Base-by-base conservation (phyloP, 1,140 invertebrate species). In the Ptiloglossa arizonensis region DNA sequence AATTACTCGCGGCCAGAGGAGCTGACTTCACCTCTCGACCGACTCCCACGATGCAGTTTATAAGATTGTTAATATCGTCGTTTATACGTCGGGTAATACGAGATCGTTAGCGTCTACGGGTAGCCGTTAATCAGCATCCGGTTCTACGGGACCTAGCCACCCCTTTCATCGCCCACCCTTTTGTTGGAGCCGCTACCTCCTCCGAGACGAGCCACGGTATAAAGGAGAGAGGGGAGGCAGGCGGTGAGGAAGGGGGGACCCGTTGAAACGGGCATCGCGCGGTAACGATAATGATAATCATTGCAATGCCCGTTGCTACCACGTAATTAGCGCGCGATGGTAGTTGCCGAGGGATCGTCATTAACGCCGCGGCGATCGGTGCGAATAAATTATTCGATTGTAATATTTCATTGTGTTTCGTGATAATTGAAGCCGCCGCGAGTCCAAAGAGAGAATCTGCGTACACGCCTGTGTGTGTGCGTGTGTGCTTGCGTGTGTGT, bases 41-140 rank as follows among this genome's bases (percentile, higher is more conserved):
- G 88, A 89, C 89, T 89, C 89, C 89, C 89, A 89, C 89, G 88
- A 90, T 88, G 89, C 83, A 78, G 86, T 87, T 89, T 87, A 89
- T 82, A 87, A 90, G 87, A 89, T 89, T 88, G 86, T 87, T 88
- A 87, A 86, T 90, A 90, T 90, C 87, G 86, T 87, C 87, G 83
- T 87, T 89, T 88, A 86, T 86, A 84, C 35, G 35, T 86, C 82
- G 79, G 73, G 77, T 81, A 83, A 68, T 68, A 63, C 82, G 83
- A 74, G 83, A 85, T 86, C 84, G 84, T 86, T 86, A 86, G 80
- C 76, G 83, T 86, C 75, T 54, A n/a, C 71, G 80, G 56, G 48
- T 22, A 63, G 75, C 79, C 79, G 76, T 86, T 81, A 79, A 86
- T 77, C 79, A 83, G 81, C 82, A 76, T 73, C 70, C 71, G 80